These are phyloP conservation scores for Drosophila flavopinicola DNA, from an alignment of 2,888 invertebrate species.

Conservation along the genomic window DNA sequence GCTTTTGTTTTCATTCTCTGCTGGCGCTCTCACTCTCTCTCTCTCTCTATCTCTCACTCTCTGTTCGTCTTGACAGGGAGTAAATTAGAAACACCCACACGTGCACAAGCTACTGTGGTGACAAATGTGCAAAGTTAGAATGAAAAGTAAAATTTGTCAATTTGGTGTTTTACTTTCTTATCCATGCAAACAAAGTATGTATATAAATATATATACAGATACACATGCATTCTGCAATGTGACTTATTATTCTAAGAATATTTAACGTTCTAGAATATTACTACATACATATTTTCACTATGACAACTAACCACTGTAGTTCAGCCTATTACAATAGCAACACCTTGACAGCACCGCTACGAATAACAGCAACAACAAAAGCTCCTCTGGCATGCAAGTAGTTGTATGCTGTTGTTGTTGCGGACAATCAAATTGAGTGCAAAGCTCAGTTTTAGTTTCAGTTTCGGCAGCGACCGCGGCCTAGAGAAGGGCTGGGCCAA, in stretches of 20 bases:
- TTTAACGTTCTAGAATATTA: too few species aligned
- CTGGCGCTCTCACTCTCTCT: neutral
- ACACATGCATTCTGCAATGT: too few species aligned
- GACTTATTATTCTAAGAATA: too few species aligned
- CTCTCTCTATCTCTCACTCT: conserved; percentile 9
- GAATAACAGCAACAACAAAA: conserved; percentile 20
- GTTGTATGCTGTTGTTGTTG: conserved; percentile 9
- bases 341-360: conserved; percentile 23
- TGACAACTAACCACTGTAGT: conserved; percentile 34
- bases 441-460: conserved; percentile 64
- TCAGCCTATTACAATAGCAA: conserved; percentile 35
- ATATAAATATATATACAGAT: too few species aligned
- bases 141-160: too few species aligned
- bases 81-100: conserved; percentile 35
- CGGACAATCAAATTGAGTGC: conserved; percentile 67
- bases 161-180: too few species aligned
- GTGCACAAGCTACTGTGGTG: conserved; percentile 43
- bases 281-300: neutral
- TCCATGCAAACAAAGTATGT: too few species aligned
- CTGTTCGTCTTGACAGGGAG: conserved; percentile 26
- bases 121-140: neutral
- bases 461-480: conserved; percentile 49
- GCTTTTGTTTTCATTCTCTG: conserved; percentile 53
- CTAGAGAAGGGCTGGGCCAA: conserved; percentile 48
- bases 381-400: conserved; percentile 20